Evolutionary conservation across 2,113 vertebrate species (phyloP).

Genomic region (Reinhardtius hippoglossoides): DNA sequence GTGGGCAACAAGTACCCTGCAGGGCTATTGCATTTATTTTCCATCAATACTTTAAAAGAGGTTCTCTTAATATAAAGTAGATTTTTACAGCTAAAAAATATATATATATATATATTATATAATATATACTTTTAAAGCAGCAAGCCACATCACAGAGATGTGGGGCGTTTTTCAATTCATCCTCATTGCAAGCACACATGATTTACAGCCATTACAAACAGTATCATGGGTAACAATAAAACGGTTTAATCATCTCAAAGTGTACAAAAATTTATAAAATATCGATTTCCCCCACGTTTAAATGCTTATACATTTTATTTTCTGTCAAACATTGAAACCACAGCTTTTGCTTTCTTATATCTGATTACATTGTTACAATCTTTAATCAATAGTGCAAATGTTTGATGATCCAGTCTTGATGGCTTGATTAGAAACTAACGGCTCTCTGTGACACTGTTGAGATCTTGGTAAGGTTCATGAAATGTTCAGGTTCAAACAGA

Average conservation of each 20-base stretch:
- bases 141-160: not conserved
- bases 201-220: no score
- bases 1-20: slow-evolving; percentile 39
- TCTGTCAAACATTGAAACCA: no score
- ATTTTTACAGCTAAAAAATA: not conserved
- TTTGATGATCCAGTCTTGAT: not conserved
- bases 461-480: not conserved
- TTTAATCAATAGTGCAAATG: not conserved
- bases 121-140: not conserved
- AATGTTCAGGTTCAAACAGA: not conserved
- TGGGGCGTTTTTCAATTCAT: no score
- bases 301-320: not conserved
- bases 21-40: not conserved
- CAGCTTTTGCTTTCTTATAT: no score
- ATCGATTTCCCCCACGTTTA: not conserved
- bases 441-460: no score
- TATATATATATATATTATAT: no score
- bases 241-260: not conserved
- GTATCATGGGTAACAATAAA: not conserved
- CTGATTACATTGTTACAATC: not conserved
- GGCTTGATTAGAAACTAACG: not conserved
- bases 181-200: no score
- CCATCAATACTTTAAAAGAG: not conserved
- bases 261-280: not conserved
- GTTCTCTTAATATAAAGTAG: not conserved